Evolutionary conservation across 2,797 vertebrate species (phyloP), one percentile per base, ranked within the genome.

Genomic region (Crenuchus spilurus): DNA sequence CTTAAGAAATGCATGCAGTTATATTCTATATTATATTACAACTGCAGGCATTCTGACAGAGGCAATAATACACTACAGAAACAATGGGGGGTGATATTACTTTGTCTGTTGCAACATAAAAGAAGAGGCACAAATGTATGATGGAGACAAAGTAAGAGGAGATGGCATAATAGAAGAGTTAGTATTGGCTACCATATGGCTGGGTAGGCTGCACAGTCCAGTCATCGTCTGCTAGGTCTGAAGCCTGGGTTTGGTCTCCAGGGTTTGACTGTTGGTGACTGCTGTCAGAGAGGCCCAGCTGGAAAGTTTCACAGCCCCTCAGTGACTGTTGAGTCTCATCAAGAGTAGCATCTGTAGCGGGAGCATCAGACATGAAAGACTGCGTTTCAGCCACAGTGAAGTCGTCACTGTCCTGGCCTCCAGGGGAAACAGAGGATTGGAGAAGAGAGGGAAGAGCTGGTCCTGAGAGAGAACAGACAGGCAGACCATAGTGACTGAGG

Each of bases 341-440:
- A 33, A 72, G 55, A 2, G 13, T 51, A 51, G 70, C 68, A 20
- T 74, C 60, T 3, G 35, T 5, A 0, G 39, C 10, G 28, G 24
- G 57, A n/a, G 51, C 61, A 9, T 84, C 84, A 39, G 83, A 31
- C 35, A 86, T 65, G n/a, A 92, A 95, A 1, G 84, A 79, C 79
- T 94, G 94, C 0, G 94, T 95, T 67, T 92, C 92, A 0, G 91
- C 92, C 16, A 92, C 79, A 2, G 68, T 65, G 60, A 85, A 81
- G 42, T 90, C 87, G 6, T 91, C 88, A 0, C 90, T 88, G 10
- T 87, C 88, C 72, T 75, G 82, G 48, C 84, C 86, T 75, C 85
- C 63, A 26, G 83, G 75, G 16, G 73, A 58, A 7, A 26, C 44
- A 16, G 31, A 33, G 39, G 67, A 30, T 74, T 66, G 72, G 22